These are phyloP conservation scores for Enteromius viviparus DNA, from an alignment of 2,797 vertebrate species.

Conservation along the genomic window DNA sequence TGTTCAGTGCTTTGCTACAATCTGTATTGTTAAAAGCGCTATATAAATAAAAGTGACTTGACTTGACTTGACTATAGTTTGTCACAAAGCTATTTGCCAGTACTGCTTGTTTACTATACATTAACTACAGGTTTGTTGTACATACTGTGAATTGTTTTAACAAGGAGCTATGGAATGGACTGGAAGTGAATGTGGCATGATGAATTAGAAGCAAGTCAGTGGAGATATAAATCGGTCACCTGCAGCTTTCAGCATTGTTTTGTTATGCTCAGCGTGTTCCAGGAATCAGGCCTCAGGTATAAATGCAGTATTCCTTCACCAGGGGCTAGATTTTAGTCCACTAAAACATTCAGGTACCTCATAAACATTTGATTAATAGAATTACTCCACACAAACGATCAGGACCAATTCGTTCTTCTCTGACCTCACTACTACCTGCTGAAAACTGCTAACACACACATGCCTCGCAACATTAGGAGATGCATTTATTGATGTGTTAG, in stretches of 20 bases:
- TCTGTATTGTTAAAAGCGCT: no score
- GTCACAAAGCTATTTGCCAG: background rate
- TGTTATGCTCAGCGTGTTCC: slow-evolving; percentile 12
- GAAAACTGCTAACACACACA: background rate
- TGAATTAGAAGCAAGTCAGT: background rate
- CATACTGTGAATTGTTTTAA: background rate
- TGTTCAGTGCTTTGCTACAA: no score
- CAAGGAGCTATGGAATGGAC: background rate
- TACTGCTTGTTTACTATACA: background rate
- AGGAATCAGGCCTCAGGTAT: slow-evolving; percentile 23
- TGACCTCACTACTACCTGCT: background rate
- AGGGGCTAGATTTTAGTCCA: slow-evolving; percentile 19
- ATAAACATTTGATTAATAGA: slow-evolving; percentile 22
- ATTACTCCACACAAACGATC: background rate
- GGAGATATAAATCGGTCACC: background rate
- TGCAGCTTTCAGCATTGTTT: slow-evolving; percentile 23
- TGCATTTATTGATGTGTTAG: background rate
- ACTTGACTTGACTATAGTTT: no score
- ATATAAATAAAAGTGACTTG: no score
- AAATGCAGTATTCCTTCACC: slow-evolving; percentile 28
- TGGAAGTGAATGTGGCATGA: background rate
- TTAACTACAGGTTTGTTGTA: background rate
- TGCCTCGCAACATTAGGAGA: background rate
- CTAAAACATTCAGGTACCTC: slow-evolving; percentile 9
- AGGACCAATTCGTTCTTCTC: background rate